phyloP scores from a whole-genome alignment of 1,140 invertebrate genomes.

The Anastrepha ludens region DNA sequence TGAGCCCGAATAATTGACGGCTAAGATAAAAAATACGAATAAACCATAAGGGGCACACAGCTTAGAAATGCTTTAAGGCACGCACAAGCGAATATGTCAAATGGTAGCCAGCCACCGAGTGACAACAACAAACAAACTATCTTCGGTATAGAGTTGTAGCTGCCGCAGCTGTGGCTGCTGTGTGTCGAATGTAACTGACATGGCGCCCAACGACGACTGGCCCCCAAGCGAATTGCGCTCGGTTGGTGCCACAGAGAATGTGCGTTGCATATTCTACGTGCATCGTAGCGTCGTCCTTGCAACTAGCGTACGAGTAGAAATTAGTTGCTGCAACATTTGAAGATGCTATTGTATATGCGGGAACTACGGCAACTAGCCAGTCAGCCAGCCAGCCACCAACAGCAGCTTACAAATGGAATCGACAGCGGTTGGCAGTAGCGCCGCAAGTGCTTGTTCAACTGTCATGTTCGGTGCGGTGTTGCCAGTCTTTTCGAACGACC shows the following conservation, averaged over 20 bases:
- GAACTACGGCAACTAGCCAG: background rate
- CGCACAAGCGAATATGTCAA: conserved; percentile 23
- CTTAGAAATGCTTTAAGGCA: background rate
- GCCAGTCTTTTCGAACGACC: background rate
- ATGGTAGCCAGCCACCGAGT: conserved; percentile 12
- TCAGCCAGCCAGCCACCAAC: background rate
- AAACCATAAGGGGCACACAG: no score
- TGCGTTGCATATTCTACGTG: background rate
- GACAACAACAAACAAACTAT: conserved; percentile 39
- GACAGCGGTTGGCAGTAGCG: conserved; percentile 34
- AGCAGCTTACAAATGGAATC: background rate
- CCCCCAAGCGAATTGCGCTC: conserved; percentile 11
- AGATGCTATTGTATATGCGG: background rate
- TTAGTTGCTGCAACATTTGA: conserved; percentile 31
- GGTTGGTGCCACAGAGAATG: background rate
- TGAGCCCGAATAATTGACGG: no score
- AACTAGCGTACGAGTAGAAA: background rate
- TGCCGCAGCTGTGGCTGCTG: conserved; percentile 3
- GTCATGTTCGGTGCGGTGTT: conserved; percentile 45
- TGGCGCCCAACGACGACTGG: conserved; percentile 16
- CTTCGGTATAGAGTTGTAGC: background rate
- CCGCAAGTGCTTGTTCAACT: conserved; percentile 46
- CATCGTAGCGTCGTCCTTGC: background rate
- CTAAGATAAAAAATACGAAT: no score
- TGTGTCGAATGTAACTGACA: conserved; percentile 38